Base-by-base conservation (phyloP, 2,113 vertebrate genomes). In the Pelvicachromis taeniatus region DNA sequence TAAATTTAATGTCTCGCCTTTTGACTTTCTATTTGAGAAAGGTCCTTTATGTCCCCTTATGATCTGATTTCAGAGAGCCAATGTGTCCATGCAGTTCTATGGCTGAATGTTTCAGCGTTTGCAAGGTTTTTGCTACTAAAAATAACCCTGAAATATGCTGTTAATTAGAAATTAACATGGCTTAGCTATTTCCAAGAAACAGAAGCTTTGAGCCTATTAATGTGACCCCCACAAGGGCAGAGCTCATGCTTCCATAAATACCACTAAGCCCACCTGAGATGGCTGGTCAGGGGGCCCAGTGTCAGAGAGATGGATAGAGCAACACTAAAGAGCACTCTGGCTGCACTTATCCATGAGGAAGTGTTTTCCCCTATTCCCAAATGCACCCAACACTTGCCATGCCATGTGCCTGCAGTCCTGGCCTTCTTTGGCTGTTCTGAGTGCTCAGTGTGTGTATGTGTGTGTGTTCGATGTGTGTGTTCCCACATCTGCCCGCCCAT, bases 281-380 rank as follows among this genome's bases (percentile, higher is more conserved):
- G 80, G 55, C 83, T 40, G 88, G 86, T 92, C 85, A 78, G 70
- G 88, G 87, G 85, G 80, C 75, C 40, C 16, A 2, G 86, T 93
- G 93, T 94, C 94, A 93, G 87, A 81, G 88, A 95, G 94, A 95
- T 94, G 89, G 92, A 94, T 94, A 31, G 91, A 91, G 84, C 89
- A 54, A 91, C 94, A 92, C 89, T 93, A 93, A 94, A 95, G 91
- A 92, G 87, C 90, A 93, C 90, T 86, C 90, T 21, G 78, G 50
- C 87, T 91, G 83, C 86, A 88, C 92, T 87, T 92, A 87, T 84
- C 91, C 89, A 83, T 52, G 78, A 91, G 88, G 82, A 89, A 65
- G 87, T 65, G 45, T 88, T 61, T 75, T 92, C 91, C 88, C 93
- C 2, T 80, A 81, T 77, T 91, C 92, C 93, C 91, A 75, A 2